Evolutionary conservation across 2,888 invertebrate genomes (phyloP), one percentile per base, ranked within the genome.

Genomic region (Pseudeuparius sepicola): DNA sequence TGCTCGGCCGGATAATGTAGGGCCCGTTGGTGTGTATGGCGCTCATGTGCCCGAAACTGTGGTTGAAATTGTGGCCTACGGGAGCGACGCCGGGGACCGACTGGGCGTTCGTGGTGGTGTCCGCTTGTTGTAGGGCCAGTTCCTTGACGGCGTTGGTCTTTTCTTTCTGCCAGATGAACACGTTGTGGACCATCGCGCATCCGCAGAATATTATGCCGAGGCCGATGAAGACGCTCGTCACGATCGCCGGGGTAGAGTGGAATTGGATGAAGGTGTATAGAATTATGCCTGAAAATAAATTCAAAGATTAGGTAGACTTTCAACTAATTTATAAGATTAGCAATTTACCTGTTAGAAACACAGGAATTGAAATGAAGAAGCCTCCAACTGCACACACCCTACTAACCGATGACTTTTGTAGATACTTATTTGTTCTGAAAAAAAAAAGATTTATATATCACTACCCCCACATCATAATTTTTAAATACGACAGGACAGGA

Each of bases 281-380:
- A 51, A 92, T 87, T 63, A 92, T 82, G 47, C 88, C 90, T 89
- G 71, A 29, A 70, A 68, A 44, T 37, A 40, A 48, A n/a, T n/a
- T n/a, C n/a, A n/a, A 7, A 20, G 20, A 7, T 7, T 6, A 7
- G 20, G 20, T 20, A n/a, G n/a, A 20, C 6, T n/a, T 20, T 20
- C n/a, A n/a, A 6, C n/a, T n/a, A 20, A 7, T 7, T 7, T 6
- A 20, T 7, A 20, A 20, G n/a, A 6, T 20, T 7, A 20, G n/a
- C 7, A 20, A 20, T 7, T 34, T 65, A 89, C 90, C 87, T 62
- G 90, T 86, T 59, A 92, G 71, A 65, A 92, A 90, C 48, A 89
- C 84, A 47, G 92, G 92, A 67, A 93, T 88, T 37, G 92, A 92
- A 55, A 92, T 79, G 60, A 92, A 92, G 66, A 92, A 92, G 44